A percentile compares a stretch with the other conserved stretches of the same genome.
phyloP scores from a whole-genome alignment of 2,797 vertebrate genomes.

The Sebastes nivosus region DNA sequence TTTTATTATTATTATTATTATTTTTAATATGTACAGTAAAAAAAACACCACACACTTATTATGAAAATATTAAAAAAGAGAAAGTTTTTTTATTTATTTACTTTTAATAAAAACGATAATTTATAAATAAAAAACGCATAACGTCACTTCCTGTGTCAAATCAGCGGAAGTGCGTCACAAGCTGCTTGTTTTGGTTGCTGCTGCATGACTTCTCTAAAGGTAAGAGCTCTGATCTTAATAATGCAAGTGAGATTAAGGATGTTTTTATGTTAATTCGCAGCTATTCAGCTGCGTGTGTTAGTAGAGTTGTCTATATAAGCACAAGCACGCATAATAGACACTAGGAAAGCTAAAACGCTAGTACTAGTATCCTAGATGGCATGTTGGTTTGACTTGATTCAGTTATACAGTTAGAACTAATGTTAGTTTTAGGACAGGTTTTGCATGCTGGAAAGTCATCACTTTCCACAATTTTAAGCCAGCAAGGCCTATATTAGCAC shows the following conservation, averaged over 20 bases:
- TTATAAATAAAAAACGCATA: rapidly evolving
- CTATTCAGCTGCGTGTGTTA: rapidly evolving
- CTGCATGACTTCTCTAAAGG: slow-evolving; percentile 6
- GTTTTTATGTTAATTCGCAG: neutral
- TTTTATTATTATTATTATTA: too few relatives aligned
- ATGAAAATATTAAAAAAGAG: too few relatives aligned
- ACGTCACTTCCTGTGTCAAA: slow-evolving; percentile 37
- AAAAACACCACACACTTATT: rapidly evolving
- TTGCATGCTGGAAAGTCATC: neutral
- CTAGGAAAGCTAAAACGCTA: neutral
- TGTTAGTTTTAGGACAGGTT: rapidly evolving
- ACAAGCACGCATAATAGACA: neutral
- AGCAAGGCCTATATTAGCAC: neutral
- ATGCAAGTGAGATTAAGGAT: rapidly evolving
- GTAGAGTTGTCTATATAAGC: neutral
- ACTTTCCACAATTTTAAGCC: neutral
- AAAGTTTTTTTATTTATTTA: too few relatives aligned
- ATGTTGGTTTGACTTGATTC: neutral
- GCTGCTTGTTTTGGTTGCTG: slow-evolving; percentile 40
- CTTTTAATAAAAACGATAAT: neutral
- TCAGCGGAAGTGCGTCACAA: neutral
- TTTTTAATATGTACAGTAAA: too few relatives aligned
- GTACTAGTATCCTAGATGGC: slow-evolving; percentile 1
- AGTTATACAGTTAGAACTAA: neutral
- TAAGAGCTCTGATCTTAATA: neutral